Conservation (phyloP, 2,888 invertebrate species). For the Drosophila acutilabella region DNA sequence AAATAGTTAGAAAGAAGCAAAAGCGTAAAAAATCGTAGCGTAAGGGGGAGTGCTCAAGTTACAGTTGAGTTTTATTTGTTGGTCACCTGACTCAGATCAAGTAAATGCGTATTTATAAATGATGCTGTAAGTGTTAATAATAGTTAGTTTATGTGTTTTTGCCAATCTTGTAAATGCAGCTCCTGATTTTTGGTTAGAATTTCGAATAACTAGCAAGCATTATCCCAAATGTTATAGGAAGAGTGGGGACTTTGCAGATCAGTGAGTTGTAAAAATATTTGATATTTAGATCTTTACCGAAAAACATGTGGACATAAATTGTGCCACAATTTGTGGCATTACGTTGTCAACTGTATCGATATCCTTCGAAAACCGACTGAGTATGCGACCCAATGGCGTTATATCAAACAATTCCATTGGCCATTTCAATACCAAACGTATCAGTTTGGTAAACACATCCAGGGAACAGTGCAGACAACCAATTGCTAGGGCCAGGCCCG, state of each 20-base stretch:
- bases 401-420: conserved; percentile 92
- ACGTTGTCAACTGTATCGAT: conserved; percentile 87
- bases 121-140: conserved; percentile 12
- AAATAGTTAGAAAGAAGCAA: conserved; percentile 17
- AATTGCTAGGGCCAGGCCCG: conserved; percentile 84
- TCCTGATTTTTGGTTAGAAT: background rate
- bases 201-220: background rate
- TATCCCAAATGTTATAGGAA: background rate
- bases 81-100: conserved; percentile 61
- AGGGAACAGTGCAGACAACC: conserved; percentile 87
- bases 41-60: conserved; percentile 24
- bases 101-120: conserved; percentile 50
- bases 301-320: conserved; percentile 85
- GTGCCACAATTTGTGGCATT: conserved; percentile 85
- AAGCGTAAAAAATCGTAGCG: conserved; percentile 27
- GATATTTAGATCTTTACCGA: conserved; percentile 83
- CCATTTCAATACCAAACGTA: conserved; percentile 88
- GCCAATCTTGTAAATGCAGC: conserved; percentile 8
- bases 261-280: background rate
- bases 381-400: conserved; percentile 91
- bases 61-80: conserved; percentile 34
- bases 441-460: conserved; percentile 87
- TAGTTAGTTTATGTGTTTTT: conserved; percentile 3
- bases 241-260: background rate
- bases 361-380: conserved; percentile 89